These are phyloP conservation scores for Scolopax rusticola DNA, from an alignment of 2,797 vertebrate species.

Conservation along the genomic window DNA sequence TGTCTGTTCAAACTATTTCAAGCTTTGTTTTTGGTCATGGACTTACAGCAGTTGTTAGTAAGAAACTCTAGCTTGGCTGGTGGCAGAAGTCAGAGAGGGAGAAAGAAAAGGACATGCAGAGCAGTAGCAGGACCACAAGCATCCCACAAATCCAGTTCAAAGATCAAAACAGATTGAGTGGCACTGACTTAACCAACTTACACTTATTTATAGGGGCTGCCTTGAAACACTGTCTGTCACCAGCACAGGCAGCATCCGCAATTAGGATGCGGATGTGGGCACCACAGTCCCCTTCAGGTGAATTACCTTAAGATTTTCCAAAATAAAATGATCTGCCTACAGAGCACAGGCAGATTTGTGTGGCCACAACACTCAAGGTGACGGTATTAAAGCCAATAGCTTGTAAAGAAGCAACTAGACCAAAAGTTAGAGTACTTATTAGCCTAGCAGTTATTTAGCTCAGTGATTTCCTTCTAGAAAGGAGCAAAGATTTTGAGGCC, in stretches of 20 bases:
- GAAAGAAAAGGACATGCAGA: not conserved
- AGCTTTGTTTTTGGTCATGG: not conserved
- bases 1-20: not conserved
- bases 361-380: not conserved
- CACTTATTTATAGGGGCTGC: not conserved
- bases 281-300: not conserved
- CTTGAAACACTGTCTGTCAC: not conserved
- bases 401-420: not conserved
- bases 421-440: conserved; percentile 10
- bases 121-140: not conserved
- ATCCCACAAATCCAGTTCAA: rapidly evolving
- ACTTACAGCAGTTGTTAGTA: not conserved
- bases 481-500: conserved; percentile 13
- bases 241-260: not conserved
- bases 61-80: not conserved
- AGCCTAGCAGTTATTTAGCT: conserved; percentile 1
- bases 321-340: not conserved
- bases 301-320: not conserved
- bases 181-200: rapidly evolving
- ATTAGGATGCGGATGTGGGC: not conserved
- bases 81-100: not conserved
- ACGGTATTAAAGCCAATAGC: not conserved
- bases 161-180: not conserved
- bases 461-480: not conserved
- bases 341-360: not conserved